Conservation (phyloP, 1,140 invertebrate species). For the Pantala flavescens region DNA sequence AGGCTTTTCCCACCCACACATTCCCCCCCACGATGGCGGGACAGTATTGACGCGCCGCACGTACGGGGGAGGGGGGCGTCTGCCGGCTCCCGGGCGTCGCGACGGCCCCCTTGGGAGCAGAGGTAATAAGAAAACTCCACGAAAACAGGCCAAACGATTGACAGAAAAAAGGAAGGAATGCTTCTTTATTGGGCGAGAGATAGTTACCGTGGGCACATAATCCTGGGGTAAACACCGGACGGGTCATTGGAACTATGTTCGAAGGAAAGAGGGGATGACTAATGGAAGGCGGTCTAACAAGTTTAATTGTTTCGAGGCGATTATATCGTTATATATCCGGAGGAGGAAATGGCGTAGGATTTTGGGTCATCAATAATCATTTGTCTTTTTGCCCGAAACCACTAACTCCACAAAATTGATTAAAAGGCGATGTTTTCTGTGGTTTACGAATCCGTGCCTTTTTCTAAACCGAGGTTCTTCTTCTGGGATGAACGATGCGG, state of each 20-base stretch:
- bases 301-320: too few species aligned
- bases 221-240: neutral
- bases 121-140: slow-evolving; percentile 6
- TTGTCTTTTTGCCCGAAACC: too few species aligned
- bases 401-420: too few species aligned
- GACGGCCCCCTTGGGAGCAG: neutral
- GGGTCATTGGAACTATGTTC: neutral
- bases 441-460: too few species aligned
- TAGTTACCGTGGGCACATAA: neutral
- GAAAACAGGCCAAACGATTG: slow-evolving; percentile 8
- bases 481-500: too few species aligned
- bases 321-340: too few species aligned
- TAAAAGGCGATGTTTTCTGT: too few species aligned
- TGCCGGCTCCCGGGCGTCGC: neutral
- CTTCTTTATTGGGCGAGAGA: slow-evolving; percentile 1
- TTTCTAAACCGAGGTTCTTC: too few species aligned
- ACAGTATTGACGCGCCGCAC: neutral
- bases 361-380: too few species aligned
- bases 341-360: too few species aligned
- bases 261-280: neutral
- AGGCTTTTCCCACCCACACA: neutral
- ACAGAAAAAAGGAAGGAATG: slow-evolving; percentile 9
- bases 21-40: neutral
- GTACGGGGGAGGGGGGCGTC: neutral
- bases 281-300: neutral